Evolutionary conservation across 1,140 invertebrate species (phyloP).

Genomic region (Drosophila nasuta): DNA sequence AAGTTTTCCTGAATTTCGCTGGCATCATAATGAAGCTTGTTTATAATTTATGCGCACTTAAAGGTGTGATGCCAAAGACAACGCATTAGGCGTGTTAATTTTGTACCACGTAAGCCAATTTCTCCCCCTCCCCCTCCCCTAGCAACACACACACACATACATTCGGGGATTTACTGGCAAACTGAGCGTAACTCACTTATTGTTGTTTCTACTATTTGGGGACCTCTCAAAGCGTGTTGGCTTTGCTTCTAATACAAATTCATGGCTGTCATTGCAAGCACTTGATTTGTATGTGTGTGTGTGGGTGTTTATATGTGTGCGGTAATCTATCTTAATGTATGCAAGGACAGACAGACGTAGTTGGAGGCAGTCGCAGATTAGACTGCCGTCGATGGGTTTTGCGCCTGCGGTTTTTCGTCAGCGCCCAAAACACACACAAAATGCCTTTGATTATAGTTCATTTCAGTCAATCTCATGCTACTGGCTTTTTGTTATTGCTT

Average conservation of each 20-base stretch:
- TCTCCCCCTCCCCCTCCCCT: not conserved
- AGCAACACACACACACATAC: not conserved
- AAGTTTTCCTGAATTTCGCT: constrained; percentile 45
- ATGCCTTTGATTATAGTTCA: constrained; percentile 47
- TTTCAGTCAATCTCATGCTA: constrained; percentile 18
- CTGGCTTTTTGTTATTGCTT: constrained; percentile 49
- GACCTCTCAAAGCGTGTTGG: constrained; percentile 18
- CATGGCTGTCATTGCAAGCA: constrained; percentile 67
- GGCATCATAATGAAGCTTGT: constrained; percentile 67
- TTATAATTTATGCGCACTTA: constrained; percentile 78
- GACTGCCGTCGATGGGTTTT: constrained; percentile 27
- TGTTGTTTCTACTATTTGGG: constrained; percentile 10
- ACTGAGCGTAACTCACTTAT: constrained; percentile 37
- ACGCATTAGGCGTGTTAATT: constrained; percentile 75
- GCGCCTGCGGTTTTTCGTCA: constrained; percentile 47
- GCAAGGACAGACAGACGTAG: constrained; percentile 40
- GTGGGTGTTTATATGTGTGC: constrained; percentile 35
- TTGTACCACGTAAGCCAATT: constrained; percentile 45
- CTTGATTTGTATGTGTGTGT: constrained; percentile 52
- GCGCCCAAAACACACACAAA: constrained; percentile 10
- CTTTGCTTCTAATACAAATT: constrained; percentile 73
- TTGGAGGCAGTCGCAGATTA: constrained; percentile 19
- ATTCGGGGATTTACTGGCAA: constrained; percentile 17
- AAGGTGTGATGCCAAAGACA: constrained; percentile 58
- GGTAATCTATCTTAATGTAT: constrained; percentile 81